Conservation (phyloP, 1,140 invertebrate genomes). For the Acromyrmex echinatior region DNA sequence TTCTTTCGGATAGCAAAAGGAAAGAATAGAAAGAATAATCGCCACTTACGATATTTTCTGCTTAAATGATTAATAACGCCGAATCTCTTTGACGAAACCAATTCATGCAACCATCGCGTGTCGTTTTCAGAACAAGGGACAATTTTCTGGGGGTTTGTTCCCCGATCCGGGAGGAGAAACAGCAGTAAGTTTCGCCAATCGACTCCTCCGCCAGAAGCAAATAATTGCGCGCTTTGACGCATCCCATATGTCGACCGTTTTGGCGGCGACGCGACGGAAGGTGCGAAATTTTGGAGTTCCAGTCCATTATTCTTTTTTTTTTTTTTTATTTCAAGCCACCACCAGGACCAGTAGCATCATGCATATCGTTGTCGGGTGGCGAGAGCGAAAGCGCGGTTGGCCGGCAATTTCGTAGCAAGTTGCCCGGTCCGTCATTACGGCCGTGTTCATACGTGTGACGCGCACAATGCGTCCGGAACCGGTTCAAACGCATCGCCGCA, state of each 20-base stretch:
- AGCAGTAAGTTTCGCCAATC: neutral
- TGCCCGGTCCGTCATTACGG: conserved; percentile 5
- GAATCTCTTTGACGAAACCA: neutral
- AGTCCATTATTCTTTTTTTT: conserved; percentile 32
- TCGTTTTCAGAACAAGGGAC: conserved; percentile 40
- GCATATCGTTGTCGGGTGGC: conserved; percentile 37
- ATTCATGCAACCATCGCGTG: conserved; percentile 25
- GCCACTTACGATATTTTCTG: conserved; percentile 1
- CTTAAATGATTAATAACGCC: conserved; percentile 14
- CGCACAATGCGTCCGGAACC: conserved; percentile 37
- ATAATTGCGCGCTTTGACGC: conserved; percentile 51
- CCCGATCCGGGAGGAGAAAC: neutral
- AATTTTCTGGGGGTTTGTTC: conserved; percentile 28
- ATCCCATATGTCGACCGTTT: conserved; percentile 68
- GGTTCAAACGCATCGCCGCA: conserved; percentile 25
- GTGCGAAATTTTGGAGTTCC: conserved; percentile 29
- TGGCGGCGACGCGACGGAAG: neutral
- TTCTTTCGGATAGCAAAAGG: too few species aligned
- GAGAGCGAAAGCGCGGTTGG: conserved; percentile 13
- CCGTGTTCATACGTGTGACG: conserved; percentile 19
- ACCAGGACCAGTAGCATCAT: conserved; percentile 11
- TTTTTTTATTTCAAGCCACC: neutral
- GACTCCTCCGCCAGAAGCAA: conserved; percentile 26
- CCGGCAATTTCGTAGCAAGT: conserved; percentile 50
- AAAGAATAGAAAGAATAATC: conserved; percentile 10